These are phyloP conservation scores for Agrochola lota DNA, from an alignment of 2,888 invertebrate species.

Conservation along the genomic window DNA sequence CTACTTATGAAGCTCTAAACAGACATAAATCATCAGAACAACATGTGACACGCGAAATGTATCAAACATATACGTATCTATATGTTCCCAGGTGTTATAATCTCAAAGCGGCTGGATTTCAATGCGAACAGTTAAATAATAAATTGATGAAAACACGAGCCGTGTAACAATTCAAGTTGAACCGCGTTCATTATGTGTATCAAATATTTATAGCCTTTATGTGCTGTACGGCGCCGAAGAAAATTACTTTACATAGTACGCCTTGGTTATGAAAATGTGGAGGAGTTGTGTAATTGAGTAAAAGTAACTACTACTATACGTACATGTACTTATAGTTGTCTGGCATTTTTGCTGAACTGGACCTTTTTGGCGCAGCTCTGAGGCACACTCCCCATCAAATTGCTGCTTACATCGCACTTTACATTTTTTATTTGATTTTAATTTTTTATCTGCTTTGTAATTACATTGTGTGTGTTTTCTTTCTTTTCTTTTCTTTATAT, in stretches of 20 bases:
- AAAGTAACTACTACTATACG: not conserved
- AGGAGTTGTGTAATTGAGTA: not conserved
- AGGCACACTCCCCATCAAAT: no score
- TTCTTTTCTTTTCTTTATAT: no score
- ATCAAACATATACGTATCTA: not conserved
- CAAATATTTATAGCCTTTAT: conserved; percentile 66
- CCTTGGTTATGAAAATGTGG: conserved; percentile 18
- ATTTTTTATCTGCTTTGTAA: no score
- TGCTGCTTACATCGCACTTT: no score
- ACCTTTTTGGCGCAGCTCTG: no score
- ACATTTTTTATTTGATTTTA: no score
- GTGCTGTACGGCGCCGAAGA: conserved; percentile 21
- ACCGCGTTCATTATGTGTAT: conserved; percentile 68
- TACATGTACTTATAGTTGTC: no score
- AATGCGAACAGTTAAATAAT: conserved; percentile 60
- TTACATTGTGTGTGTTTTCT: no score
- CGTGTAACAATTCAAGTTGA: conserved; percentile 50
- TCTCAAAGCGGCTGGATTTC: conserved; percentile 46
- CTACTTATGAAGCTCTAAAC: not conserved
- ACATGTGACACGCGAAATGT: conserved; percentile 15
- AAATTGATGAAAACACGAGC: conserved; percentile 66
- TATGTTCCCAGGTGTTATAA: conserved; percentile 38
- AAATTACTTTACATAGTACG: conserved; percentile 32
- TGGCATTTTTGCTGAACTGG: no score
- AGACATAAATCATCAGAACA: conserved; percentile 25